Base-by-base conservation (phyloP, 2,113 vertebrate species). In the Perognathus longimembris region DNA sequence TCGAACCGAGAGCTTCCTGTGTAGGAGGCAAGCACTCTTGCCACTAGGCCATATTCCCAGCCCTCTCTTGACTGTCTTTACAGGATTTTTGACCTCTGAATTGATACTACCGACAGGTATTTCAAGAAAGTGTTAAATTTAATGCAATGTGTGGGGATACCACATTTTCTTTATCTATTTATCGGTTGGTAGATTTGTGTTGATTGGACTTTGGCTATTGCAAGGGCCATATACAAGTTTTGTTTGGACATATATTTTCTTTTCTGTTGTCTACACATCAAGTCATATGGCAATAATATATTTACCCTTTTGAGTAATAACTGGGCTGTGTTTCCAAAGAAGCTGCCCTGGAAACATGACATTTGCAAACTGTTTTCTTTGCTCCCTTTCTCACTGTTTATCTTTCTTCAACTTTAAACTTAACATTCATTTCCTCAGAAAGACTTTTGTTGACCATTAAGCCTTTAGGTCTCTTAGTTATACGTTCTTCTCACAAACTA, bases 101-200 rank as follows among this genome's bases (percentile, higher is more conserved):
- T 75, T 45, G 20, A 40, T 20, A 75, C 26, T 73, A 74, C 61
- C 50, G 57, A 74, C 67, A 75, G n/a, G 90, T 70, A 88, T 40
- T 88, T 89, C 50, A 83, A 76, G 45, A 80, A 92, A 36, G 24
- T 45, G 17, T 84, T 78, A 84, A 88, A 50, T 30, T 6, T 63
- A 70, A 73, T 75, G 4, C 61, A 34, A 17, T 40, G 5, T 84
- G n/a, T 36, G 9, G 24, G 59, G 17, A 20, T 32, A 38, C 57
- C 22, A 50, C 14, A 34, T 78, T 82, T 73, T 74, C 24, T 69
- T 67, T 66, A 36, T 70, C 6, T 7, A 30, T 11, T 20, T 12
- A 77, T 92, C 20, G 42, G 2, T 6, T 36, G 80, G 71, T n/a
- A 63, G n/a, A 79, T 73, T 86, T 84, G 63, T 18, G 24, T 71